Percentiles rank a stretch among this genome's conserved stretches.
Conservation (phyloP, 2,797 vertebrate genomes). For the Threskiornis aethiopicus region DNA sequence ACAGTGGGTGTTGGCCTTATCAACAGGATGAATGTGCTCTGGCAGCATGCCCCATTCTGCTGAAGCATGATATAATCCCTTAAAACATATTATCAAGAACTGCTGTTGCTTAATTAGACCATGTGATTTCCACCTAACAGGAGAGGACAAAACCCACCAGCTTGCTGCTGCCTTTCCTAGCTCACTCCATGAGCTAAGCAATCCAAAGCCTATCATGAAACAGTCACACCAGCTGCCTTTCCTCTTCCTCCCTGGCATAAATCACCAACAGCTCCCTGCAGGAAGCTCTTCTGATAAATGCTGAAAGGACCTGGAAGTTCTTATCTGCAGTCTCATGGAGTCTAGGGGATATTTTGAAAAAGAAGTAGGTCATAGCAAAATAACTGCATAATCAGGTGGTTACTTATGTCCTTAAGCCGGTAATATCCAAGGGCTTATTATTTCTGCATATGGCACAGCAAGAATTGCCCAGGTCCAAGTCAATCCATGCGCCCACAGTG, state of each 20-base stretch:
- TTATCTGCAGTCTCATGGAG: neutral
- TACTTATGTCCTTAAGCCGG: neutral
- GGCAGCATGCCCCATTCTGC: neutral
- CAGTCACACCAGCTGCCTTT: neutral
- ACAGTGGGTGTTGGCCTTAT: neutral
- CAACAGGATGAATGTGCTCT: neutral
- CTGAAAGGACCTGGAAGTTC: neutral
- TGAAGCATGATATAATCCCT: neutral
- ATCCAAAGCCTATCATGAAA: neutral
- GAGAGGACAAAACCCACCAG: neutral
- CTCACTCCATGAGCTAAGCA: neutral
- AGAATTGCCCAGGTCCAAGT: neutral
- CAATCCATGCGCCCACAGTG: accelerated
- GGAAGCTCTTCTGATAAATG: constrained; percentile 25
- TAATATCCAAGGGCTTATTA: neutral
- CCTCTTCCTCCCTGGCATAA: neutral
- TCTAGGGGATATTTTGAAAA: neutral
- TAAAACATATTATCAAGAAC: neutral
- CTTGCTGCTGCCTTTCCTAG: neutral
- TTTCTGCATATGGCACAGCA: neutral
- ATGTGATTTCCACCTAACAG: neutral
- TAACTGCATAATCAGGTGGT: neutral
- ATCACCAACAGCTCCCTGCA: neutral
- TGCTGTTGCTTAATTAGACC: neutral
- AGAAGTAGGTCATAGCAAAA: neutral